Percentiles rank a stretch among this genome's conserved stretches.
Conservation (phyloP, 2,888 invertebrate genomes). For the Hirudinaria manillensis region DNA sequence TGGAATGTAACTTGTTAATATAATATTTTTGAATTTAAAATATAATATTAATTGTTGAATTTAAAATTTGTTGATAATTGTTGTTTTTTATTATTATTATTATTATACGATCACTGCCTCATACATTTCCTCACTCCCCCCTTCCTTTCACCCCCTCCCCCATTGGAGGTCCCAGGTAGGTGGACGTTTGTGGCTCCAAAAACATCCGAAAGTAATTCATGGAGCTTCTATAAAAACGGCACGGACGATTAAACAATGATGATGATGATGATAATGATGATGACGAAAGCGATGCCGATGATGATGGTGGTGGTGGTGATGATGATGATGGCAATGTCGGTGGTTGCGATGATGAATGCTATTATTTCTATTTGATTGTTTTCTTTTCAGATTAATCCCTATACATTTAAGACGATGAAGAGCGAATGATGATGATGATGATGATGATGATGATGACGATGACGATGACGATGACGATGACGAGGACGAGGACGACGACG, state of each 20-base stretch:
- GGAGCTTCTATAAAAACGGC: too few species aligned
- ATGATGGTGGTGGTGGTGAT: background rate
- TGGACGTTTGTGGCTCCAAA: too few species aligned
- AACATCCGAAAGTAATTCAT: too few species aligned
- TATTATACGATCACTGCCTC: too few species aligned
- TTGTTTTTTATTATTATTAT: too few species aligned
- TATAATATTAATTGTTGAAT: too few species aligned
- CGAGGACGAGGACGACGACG: slow-evolving; percentile 3
- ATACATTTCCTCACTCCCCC: too few species aligned
- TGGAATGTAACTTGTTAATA: too few species aligned
- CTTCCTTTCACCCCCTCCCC: too few species aligned
- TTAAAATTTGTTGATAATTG: too few species aligned
- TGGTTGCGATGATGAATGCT: background rate
- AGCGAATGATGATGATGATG: background rate
- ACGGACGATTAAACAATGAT: background rate
- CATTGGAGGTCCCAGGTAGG: too few species aligned
- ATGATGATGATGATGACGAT: background rate
- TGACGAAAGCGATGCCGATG: background rate
- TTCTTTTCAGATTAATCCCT: background rate
- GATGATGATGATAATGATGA: slow-evolving; percentile 15
- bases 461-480: slow-evolving; percentile 18
- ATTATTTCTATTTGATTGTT: background rate
- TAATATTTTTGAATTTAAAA: too few species aligned
- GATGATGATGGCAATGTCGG: background rate
- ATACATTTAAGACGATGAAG: background rate